A percentile compares a stretch with the other conserved stretches of the same genome.
Evolutionary conservation across 2,113 vertebrate genomes (phyloP).

Genomic region (Electrona antarctica): DNA sequence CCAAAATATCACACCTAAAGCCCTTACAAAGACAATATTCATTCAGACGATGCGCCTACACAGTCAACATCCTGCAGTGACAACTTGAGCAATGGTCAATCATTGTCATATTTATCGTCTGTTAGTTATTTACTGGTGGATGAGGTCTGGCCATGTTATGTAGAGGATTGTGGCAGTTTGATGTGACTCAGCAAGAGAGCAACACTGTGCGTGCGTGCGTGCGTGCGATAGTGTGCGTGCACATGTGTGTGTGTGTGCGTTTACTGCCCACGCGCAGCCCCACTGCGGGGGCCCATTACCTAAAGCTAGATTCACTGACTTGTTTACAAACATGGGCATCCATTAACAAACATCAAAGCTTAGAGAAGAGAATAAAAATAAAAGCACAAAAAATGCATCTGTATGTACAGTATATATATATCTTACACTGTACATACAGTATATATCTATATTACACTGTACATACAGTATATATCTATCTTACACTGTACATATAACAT

Average conservation of each 20-base stretch:
- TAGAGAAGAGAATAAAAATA: slow-evolving; percentile 53
- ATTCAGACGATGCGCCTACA: too few species aligned
- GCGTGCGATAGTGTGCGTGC: slow-evolving; percentile 18
- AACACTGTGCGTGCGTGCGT: slow-evolving; percentile 10
- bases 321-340: slow-evolving; percentile 59
- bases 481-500: slow-evolving; percentile 33
- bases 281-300: slow-evolving; percentile 62
- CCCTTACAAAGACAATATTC: too few species aligned
- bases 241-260: slow-evolving; percentile 24
- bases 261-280: slow-evolving; percentile 51
- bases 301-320: slow-evolving; percentile 46
- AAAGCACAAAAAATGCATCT: slow-evolving; percentile 15
- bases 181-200: slow-evolving; percentile 34
- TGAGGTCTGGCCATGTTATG: slow-evolving; percentile 25
- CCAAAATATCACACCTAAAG: too few species aligned
- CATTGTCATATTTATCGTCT: slow-evolving; percentile 2
- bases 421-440: slow-evolving; percentile 32
- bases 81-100: too few species aligned
- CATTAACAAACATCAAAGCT: slow-evolving; percentile 66
- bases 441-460: too few species aligned
- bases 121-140: slow-evolving; percentile 11
- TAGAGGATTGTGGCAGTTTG: slow-evolving; percentile 40
- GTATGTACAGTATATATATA: slow-evolving; percentile 48
- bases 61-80: background rate
- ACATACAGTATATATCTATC: slow-evolving; percentile 38